A percentile compares a stretch with the other conserved stretches of the same genome.
Conservation (phyloP, 2,797 vertebrate species). For the Synaphobranchus kaupii region DNA sequence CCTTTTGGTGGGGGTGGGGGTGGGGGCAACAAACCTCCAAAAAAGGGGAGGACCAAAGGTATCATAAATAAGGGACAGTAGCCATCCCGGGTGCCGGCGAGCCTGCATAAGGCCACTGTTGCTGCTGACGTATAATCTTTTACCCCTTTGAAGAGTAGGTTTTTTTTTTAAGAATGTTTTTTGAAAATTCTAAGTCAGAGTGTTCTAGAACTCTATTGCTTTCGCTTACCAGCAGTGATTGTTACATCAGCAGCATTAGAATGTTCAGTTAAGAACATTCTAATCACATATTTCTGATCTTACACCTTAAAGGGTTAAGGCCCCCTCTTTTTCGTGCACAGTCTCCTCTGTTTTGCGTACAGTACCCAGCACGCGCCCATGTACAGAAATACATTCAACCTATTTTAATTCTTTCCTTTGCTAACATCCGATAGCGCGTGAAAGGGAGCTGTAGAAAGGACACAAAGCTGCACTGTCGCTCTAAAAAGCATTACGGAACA, state of each 20-base stretch:
- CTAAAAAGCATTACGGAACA: background rate
- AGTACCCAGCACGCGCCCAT: constrained; percentile 20
- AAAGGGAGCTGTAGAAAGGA: constrained; percentile 20
- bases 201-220: no score
- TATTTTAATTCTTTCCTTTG: background rate
- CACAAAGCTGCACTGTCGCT: constrained; percentile 12
- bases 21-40: no score
- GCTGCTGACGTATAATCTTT: constrained; percentile 45
- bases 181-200: no score
- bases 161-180: no score
- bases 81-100: constrained; percentile 56
- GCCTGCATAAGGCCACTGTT: constrained; percentile 39
- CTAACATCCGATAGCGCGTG: constrained; percentile 21
- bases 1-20: constrained; percentile 51
- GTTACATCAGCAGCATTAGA: no score
- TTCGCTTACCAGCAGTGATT: no score
- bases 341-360: background rate
- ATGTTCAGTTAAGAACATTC: no score
- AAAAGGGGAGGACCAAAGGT: constrained; percentile 68
- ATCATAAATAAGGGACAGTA: constrained; percentile 75
- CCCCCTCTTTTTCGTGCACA: background rate
- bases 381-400: constrained; percentile 9
- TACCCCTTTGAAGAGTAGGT: background rate
- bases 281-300: no score
- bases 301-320: no score